A percentile compares a stretch with the other conserved stretches of the same genome.
Conservation (phyloP, 2,797 vertebrate genomes). For the Enteromius fasciolatus region DNA sequence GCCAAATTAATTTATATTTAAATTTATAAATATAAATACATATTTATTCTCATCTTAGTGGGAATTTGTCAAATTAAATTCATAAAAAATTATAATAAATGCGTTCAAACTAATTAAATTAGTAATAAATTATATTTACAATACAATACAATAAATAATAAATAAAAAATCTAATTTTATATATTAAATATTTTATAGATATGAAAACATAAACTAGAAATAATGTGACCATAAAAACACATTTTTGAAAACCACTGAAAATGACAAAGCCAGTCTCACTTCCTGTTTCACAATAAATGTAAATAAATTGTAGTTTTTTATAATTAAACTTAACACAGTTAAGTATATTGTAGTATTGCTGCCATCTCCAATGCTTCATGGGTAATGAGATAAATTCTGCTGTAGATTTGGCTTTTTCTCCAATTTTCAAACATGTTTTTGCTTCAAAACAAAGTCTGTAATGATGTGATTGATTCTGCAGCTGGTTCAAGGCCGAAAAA, state of each 20-base stretch:
- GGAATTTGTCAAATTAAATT: too few species aligned
- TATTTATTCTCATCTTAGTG: too few species aligned
- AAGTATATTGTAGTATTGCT: not conserved
- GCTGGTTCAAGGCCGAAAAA: not conserved
- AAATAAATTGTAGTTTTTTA: not conserved
- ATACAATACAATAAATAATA: too few species aligned
- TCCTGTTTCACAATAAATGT: not conserved
- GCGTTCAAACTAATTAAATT: too few species aligned
- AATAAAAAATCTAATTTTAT: too few species aligned
- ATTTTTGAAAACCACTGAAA: not conserved
- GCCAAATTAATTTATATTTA: too few species aligned
- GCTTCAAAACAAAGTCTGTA: not conserved
- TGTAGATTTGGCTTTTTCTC: not conserved
- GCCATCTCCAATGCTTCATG: not conserved
- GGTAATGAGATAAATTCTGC: not conserved
- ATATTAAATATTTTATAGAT: too few species aligned
- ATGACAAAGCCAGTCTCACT: not conserved
- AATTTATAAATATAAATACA: too few species aligned
- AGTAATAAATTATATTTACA: too few species aligned
- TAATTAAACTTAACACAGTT: not conserved
- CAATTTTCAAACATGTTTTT: not conserved
- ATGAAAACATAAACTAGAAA: not conserved
- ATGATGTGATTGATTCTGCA: not conserved
- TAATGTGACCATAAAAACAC: not conserved
- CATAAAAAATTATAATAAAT: too few species aligned